Evolutionary conservation across 64 coral and sea anemone species (phyloP), one percentile per base, ranked within the genome.

Genomic region (Montipora foliosa): DNA sequence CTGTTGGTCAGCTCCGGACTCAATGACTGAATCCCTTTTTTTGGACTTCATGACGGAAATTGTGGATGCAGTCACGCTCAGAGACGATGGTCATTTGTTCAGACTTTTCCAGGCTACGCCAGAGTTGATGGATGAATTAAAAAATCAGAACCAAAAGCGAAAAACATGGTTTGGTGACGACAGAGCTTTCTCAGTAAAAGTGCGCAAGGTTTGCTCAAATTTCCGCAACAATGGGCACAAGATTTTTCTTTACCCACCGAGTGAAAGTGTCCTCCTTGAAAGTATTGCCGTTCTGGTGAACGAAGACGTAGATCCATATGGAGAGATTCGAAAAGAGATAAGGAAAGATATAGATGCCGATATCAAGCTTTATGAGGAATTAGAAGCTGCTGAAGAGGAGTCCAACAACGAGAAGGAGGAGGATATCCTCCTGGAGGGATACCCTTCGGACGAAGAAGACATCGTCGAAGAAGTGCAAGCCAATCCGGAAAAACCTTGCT

Each of bases 401-500:
- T 24, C 17, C 7, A 49, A 80, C 1, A n/a, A 58, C 2, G 1
- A 19, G 4, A 5, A 59, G n/a, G 78, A 80, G 22, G 12, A 7
- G n/a, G 58, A 47, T 3, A 29, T 29, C 29, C 29, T 29, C 29
- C 3, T 83, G 14, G 50, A 78, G 16, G 25, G 29, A 7, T 77
- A 71, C 29, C 6, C 22, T 57, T 58, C 52, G 7, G 84, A 93
- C 22, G 82, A 78, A 69, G 83, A 92, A 70, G 90, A 85, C 53
- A 19, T 87, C 88, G 76, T 81, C 24, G 62, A 72, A 48, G 19
- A 51, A 19, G 44, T 88, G 4, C 76, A 83, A 45, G 10, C 58
- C 2, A 83, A 76, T n/a, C 67, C 92, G 46, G 76, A 69, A 4
- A 94, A 81, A 16, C 78, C 92, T 16, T 94, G 92, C 67, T 94